Percentiles rank a stretch among this genome's conserved stretches.
Conservation (phyloP, 2,113 vertebrate species). For the Poeciliopsis occidentalis region DNA sequence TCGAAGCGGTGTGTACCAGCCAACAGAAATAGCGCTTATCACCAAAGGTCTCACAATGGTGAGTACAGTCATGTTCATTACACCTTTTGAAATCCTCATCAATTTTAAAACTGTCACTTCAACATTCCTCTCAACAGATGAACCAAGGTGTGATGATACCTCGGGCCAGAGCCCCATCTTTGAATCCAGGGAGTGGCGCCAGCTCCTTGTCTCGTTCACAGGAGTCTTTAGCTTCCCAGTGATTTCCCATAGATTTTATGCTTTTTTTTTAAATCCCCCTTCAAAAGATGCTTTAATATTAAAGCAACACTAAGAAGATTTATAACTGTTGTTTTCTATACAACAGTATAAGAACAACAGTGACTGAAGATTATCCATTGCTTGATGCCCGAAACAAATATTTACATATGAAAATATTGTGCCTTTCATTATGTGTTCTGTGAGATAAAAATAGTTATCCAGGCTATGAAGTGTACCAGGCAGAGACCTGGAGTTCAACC, state of each 20-base stretch:
- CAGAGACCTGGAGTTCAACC: neutral
- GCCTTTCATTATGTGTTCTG: neutral
- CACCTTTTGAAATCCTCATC: neutral
- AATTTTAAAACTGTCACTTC: neutral
- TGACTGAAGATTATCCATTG: neutral
- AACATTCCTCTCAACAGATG: slow-evolving; percentile 59
- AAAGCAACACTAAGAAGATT: neutral
- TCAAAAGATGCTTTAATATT: slow-evolving; percentile 11
- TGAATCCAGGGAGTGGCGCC: slow-evolving; percentile 70
- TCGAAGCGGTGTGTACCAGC: slow-evolving; percentile 89
- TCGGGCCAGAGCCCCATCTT: slow-evolving; percentile 76
- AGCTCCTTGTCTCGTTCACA: slow-evolving; percentile 77
- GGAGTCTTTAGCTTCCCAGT: slow-evolving; percentile 64
- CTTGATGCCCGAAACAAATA: neutral
- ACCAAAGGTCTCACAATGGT: slow-evolving; percentile 83
- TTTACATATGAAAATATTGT: slow-evolving; percentile 3
- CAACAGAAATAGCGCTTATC: slow-evolving; percentile 92
- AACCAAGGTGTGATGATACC: slow-evolving; percentile 81
- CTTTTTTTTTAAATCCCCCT: neutral
- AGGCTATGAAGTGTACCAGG: neutral
- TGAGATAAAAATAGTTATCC: too few relatives aligned
- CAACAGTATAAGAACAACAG: neutral
- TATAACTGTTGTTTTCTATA: neutral
- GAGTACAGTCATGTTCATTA: slow-evolving; percentile 12
- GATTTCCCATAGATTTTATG: neutral